These are phyloP conservation scores for Ethmia dodecea DNA, from an alignment of 2,888 invertebrate species.

Conservation along the genomic window DNA sequence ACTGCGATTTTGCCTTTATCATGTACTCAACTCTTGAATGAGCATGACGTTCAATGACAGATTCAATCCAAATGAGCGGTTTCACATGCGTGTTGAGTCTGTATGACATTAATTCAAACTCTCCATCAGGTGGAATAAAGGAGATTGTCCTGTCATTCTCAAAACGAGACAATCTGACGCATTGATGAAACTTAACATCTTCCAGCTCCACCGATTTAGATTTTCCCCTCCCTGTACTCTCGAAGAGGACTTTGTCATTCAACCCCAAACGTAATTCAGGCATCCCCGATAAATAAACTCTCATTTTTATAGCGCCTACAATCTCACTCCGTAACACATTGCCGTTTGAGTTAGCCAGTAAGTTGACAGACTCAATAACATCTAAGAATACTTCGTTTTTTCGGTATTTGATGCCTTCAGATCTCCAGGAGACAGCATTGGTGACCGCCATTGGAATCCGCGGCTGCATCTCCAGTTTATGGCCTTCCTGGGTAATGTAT, in stretches of 20 bases:
- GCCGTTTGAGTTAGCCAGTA: constrained; percentile 96
- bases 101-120: constrained; percentile 99
- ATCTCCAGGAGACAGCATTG: constrained; percentile 99
- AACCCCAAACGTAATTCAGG: constrained; percentile 96
- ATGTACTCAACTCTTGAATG: constrained; percentile 99
- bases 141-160: constrained; percentile 99
- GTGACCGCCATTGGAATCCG: constrained; percentile 98
- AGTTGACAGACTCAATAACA: constrained; percentile 98
- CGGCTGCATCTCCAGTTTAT: constrained; percentile 97
- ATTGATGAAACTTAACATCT: constrained; percentile 99
- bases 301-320: constrained; percentile 98
- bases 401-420: constrained; percentile 98
- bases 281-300: constrained; percentile 98
- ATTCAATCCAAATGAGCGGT: constrained; percentile 99
- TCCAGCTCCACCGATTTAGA: constrained; percentile 98
- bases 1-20: constrained; percentile 99
- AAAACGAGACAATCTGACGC: constrained; percentile 96
- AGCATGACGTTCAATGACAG: constrained; percentile 97
- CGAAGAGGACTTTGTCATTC: constrained; percentile 98
- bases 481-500: constrained; percentile 98
- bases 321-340: constrained; percentile 98
- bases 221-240: constrained; percentile 97
- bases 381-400: constrained; percentile 99
- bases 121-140: constrained; percentile 99
- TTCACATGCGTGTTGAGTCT: constrained; percentile 97